Conservation (phyloP, 2,797 vertebrate genomes). For the Babyrousa celebensis region DNA sequence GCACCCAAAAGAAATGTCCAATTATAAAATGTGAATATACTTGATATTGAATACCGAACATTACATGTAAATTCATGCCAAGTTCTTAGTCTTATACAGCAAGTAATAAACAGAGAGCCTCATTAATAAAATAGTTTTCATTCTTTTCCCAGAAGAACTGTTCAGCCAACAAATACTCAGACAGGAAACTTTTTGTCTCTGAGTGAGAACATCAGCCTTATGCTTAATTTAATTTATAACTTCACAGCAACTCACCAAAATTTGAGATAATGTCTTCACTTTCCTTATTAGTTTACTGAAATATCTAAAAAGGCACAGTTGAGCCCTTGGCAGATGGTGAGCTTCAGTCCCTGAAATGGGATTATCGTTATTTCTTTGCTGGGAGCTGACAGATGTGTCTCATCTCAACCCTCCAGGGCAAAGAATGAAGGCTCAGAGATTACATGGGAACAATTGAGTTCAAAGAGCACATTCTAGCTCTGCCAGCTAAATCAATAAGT, state of each 20-base stretch:
- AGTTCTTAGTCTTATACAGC: slow-evolving; percentile 24
- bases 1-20: background rate
- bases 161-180: slow-evolving; percentile 26
- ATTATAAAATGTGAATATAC: slow-evolving; percentile 15
- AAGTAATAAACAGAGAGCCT: background rate
- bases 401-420: slow-evolving; percentile 68
- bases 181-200: slow-evolving; percentile 53
- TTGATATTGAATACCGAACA: slow-evolving; percentile 41
- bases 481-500: slow-evolving; percentile 70
- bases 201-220: slow-evolving; percentile 52
- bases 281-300: slow-evolving; percentile 67
- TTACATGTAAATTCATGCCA: slow-evolving; percentile 10
- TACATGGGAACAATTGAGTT: slow-evolving; percentile 57
- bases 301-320: slow-evolving; percentile 49
- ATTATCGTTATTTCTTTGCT: slow-evolving; percentile 55
- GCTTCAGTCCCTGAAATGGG: slow-evolving; percentile 58
- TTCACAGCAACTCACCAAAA: slow-evolving; percentile 65
- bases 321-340: slow-evolving; percentile 76
- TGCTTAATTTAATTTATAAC: slow-evolving; percentile 70
- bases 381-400: slow-evolving; percentile 71
- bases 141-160: slow-evolving; percentile 48
- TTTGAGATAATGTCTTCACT: slow-evolving; percentile 70
- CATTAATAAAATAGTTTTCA: slow-evolving; percentile 34
- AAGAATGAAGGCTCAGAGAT: slow-evolving; percentile 10
- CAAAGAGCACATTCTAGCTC: slow-evolving; percentile 44